Evolutionary conservation across 92 coral and sea anemone genomes (phyloP).

Genomic region (Pocillopora meandrina): DNA sequence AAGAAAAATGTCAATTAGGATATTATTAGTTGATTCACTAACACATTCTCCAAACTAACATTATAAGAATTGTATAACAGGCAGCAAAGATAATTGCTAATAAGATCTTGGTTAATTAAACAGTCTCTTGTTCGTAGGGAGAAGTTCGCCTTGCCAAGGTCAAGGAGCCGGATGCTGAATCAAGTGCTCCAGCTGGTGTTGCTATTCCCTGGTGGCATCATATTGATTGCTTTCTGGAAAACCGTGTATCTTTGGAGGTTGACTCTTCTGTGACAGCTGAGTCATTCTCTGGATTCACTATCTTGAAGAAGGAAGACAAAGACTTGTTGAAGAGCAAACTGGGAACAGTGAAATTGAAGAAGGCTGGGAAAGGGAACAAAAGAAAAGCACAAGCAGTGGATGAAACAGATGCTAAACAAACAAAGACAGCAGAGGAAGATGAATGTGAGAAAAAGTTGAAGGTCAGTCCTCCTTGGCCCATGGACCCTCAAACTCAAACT

Average conservation of each 20-base stretch:
- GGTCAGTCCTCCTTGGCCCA: slow-evolving; percentile 30
- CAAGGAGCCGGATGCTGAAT: slow-evolving; percentile 86
- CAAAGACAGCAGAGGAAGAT: slow-evolving; percentile 70
- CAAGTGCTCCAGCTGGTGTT: slow-evolving; percentile 73
- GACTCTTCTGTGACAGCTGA: slow-evolving; percentile 76
- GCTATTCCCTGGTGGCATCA: slow-evolving; percentile 94
- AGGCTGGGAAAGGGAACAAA: slow-evolving; percentile 62
- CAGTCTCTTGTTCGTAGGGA: slow-evolving; percentile 55
- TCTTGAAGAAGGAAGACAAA: slow-evolving; percentile 81
- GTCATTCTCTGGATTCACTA: slow-evolving; percentile 79
- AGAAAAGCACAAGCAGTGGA: slow-evolving; percentile 65
- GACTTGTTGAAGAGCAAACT: slow-evolving; percentile 77
- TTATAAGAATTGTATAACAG: too few species aligned
- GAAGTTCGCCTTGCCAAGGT: slow-evolving; percentile 92
- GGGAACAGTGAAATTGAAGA: slow-evolving; percentile 63
- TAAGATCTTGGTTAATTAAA: background rate
- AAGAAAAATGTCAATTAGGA: too few species aligned
- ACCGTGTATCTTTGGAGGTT: slow-evolving; percentile 69
- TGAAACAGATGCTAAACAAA: slow-evolving; percentile 58
- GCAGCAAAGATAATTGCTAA: too few species aligned
- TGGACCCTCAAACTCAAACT: too few species aligned
- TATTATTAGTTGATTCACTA: too few species aligned
- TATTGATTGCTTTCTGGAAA: slow-evolving; percentile 77
- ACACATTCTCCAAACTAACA: too few species aligned
- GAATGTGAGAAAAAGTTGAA: slow-evolving; percentile 80